A percentile compares a stretch with the other conserved stretches of the same genome.
phyloP scores from a whole-genome alignment of 2,797 vertebrate species.

The Aquila chrysaetos region DNA sequence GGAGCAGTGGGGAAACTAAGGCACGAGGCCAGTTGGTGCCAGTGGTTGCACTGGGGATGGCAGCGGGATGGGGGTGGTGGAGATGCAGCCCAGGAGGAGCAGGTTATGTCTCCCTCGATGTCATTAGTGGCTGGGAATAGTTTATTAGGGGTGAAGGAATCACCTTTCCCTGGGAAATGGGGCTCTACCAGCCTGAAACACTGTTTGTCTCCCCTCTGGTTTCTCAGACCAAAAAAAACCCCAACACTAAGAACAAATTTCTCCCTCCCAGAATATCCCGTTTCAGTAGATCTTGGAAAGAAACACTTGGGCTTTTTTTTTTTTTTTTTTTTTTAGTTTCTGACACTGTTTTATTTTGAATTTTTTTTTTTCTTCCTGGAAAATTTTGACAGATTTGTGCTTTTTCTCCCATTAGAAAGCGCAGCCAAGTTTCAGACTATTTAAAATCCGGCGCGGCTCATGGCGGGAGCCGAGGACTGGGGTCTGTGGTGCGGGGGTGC shows the following conservation, averaged over 20 bases:
- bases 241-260: not conserved
- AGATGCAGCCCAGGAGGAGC: not conserved
- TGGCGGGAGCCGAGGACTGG: not conserved
- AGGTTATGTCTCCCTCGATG: accelerated
- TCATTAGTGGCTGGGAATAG: not conserved
- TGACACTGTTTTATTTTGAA: slow-evolving; percentile 9
- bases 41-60: not conserved
- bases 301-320: not conserved
- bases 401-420: not conserved
- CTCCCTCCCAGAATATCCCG: not conserved
- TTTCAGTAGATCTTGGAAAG: not conserved
- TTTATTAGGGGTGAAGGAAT: not conserved
- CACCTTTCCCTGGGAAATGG: not conserved
- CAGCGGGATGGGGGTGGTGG: not conserved
- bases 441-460: not conserved
- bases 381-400: slow-evolving; percentile 3
- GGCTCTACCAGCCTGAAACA: not conserved
- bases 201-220: not conserved
- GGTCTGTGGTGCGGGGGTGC: not conserved
- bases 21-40: not conserved
- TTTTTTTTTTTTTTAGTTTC: not conserved
- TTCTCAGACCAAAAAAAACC: not conserved
- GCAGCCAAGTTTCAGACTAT: not conserved
- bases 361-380: not conserved
- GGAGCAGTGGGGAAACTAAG: not conserved